Conservation (phyloP, 2,113 vertebrate species). For the Chinchilla lanigera region DNA sequence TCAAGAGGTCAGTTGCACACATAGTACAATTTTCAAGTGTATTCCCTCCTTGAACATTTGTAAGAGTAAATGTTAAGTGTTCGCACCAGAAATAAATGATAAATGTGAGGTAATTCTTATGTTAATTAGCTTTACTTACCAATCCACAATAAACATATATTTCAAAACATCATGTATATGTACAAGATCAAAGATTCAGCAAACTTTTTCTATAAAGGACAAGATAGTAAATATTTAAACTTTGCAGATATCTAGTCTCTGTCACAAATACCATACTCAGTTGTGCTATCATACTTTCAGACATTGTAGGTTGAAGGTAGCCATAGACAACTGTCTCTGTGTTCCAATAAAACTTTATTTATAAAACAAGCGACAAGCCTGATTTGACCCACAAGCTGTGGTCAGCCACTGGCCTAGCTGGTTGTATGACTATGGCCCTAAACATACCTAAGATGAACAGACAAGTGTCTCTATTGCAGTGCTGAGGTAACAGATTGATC, state of each 20-base stretch:
- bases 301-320: not conserved
- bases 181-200: not conserved
- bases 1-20: not conserved
- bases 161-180: not conserved
- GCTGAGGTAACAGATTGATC: not conserved
- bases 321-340: not conserved
- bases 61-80: not conserved
- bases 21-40: not conserved
- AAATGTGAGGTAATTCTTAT: not conserved
- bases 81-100: not conserved
- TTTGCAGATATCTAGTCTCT: not conserved
- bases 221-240: conserved; percentile 20
- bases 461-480: not conserved
- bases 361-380: not conserved
- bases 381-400: not conserved
- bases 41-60: not conserved
- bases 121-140: not conserved
- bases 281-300: not conserved
- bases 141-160: not conserved
- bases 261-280: not conserved
- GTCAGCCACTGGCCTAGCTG: not conserved
- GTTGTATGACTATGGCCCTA: not conserved
- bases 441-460: not conserved
- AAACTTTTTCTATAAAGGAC: not conserved
- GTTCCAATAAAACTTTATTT: conserved; percentile 62